phyloP scores from a whole-genome alignment of 2,113 vertebrate genomes.

The Bungarus multicinctus region DNA sequence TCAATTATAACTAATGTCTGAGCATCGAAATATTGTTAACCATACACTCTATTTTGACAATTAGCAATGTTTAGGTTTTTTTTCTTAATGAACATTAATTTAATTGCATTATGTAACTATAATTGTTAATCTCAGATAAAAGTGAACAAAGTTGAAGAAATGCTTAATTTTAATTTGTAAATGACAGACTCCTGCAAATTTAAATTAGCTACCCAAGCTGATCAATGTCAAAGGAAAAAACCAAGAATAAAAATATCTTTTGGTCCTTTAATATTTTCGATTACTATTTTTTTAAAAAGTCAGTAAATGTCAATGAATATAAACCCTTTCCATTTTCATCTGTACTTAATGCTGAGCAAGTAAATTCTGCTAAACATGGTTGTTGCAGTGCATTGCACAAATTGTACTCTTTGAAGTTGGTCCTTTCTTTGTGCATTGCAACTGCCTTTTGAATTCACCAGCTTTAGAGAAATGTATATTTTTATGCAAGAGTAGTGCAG shows the following conservation, averaged over 20 bases:
- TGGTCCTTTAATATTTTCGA: background rate
- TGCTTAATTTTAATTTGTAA: background rate
- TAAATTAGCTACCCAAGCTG: background rate
- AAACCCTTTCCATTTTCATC: constrained; percentile 11
- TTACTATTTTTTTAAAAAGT: background rate
- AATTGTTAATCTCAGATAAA: constrained; percentile 17
- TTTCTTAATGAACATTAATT: background rate
- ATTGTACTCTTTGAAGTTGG: background rate
- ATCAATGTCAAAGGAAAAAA: background rate
- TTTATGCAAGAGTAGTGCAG: constrained; percentile 16
- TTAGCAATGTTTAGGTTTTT: constrained; percentile 37
- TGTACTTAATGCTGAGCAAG: background rate
- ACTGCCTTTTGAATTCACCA: constrained; percentile 21
- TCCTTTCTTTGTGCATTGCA: background rate
- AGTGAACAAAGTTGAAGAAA: constrained; percentile 8
- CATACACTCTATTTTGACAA: constrained; percentile 52
- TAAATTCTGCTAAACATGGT: constrained; percentile 6
- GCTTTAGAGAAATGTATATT: background rate
- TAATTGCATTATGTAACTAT: background rate
- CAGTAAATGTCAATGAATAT: constrained; percentile 9
- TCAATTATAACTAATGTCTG: constrained; percentile 60
- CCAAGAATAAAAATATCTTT: background rate
- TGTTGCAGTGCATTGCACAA: background rate
- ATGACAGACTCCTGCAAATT: background rate
- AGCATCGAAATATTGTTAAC: constrained; percentile 54